Evolutionary conservation across 1,140 invertebrate species (phyloP).

Genomic region (Leptopilina clavipes): DNA sequence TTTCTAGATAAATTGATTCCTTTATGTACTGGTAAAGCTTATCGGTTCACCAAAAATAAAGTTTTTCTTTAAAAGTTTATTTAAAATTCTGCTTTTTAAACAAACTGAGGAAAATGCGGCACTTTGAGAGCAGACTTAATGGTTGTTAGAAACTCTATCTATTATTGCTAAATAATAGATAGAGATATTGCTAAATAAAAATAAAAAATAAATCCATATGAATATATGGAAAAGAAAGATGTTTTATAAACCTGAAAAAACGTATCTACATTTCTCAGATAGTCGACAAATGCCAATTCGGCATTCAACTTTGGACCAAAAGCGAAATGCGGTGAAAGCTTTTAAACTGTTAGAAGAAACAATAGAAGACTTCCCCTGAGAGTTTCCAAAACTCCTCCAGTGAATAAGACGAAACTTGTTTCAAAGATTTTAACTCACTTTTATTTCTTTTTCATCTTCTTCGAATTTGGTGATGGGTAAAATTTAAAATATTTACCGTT

Average conservation of each 20-base stretch:
- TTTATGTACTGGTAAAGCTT: background rate
- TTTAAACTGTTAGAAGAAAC: conserved; percentile 62
- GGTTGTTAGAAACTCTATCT: too few species aligned
- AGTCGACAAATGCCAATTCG: conserved; percentile 61
- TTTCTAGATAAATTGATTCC: conserved; percentile 3
- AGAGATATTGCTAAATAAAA: too few species aligned
- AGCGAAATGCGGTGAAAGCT: conserved; percentile 47
- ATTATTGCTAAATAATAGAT: too few species aligned
- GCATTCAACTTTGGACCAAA: conserved; percentile 53
- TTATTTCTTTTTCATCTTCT: background rate
- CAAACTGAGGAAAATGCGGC: too few species aligned
- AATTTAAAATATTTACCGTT: background rate
- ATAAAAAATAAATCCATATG: too few species aligned
- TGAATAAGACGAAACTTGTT: conserved; percentile 19
- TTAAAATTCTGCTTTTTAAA: too few species aligned
- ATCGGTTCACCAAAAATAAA: background rate
- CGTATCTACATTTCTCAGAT: background rate
- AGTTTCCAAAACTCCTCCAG: conserved; percentile 9
- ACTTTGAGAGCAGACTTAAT: too few species aligned
- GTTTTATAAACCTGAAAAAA: too few species aligned
- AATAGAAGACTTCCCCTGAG: conserved; percentile 43
- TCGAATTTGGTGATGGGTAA: background rate
- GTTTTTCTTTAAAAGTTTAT: background rate
- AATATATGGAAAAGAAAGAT: background rate
- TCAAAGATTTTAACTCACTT: conserved; percentile 11